Percentiles rank a stretch among this genome's conserved stretches.
phyloP scores from a whole-genome alignment of 2,113 vertebrate species.

The Limnothrissa miodon region DNA sequence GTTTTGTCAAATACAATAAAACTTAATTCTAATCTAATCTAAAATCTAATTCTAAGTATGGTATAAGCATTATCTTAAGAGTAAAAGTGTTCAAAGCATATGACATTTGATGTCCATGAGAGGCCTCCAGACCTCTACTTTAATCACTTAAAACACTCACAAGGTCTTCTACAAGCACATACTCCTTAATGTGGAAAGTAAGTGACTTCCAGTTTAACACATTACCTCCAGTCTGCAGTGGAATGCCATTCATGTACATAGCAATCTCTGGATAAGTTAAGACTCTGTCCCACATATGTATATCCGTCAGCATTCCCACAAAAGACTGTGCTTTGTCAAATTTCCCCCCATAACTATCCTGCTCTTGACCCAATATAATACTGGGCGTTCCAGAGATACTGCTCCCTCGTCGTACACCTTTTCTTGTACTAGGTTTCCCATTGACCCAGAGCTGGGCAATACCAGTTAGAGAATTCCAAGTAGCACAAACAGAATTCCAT shows the following conservation, averaged over 20 bases:
- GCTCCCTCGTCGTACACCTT: conserved; percentile 25
- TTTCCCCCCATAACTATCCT: conserved; percentile 32
- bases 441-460: conserved; percentile 56
- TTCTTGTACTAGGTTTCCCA: conserved; percentile 40
- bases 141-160: background rate
- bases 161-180: background rate
- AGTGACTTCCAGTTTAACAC: conserved; percentile 23
- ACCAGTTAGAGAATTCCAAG: conserved; percentile 43
- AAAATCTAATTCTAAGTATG: no score
- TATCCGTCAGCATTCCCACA: conserved; percentile 42
- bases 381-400: conserved; percentile 20
- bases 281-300: conserved; percentile 53
- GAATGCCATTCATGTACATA: background rate
- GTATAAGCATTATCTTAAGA: no score
- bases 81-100: no score
- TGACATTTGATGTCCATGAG: no score
- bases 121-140: background rate
- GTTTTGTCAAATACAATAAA: no score
- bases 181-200: conserved; percentile 2
- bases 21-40: no score
- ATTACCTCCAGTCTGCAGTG: background rate
- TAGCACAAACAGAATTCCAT: conserved; percentile 52
- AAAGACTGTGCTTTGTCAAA: conserved; percentile 40
- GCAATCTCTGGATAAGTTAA: conserved; percentile 35
- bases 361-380: conserved; percentile 50